Evolutionary conservation across 2,113 vertebrate genomes (phyloP), one percentile per base, ranked within the genome.

Genomic region (Rhinogobius similis): DNA sequence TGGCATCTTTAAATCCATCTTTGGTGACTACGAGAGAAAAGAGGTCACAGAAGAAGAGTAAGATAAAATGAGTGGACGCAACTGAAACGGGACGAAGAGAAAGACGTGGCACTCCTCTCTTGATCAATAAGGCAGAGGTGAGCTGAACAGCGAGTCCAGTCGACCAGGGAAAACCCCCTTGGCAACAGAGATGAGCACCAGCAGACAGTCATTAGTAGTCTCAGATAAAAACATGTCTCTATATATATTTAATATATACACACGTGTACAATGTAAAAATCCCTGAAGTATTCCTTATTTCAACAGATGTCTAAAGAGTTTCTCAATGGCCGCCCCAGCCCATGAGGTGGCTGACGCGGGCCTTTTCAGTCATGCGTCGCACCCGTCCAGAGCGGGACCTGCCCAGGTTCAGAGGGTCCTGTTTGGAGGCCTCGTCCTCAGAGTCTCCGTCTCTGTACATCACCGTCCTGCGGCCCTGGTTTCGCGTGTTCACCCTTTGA

Each of bases 311-410:
- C 27, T 79, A 82, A 81, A 81, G 80, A 84, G n/a, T 52, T 75
- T 46, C 46, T 97, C 93, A 99, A 90, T 98, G 97, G 86, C 96
- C 93, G 87, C 96, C 93, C 98, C 98, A 99, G 85, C 98, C 98
- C 98, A 99, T 99, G 58, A 99, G 95, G 90, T 99, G 98, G 91
- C 98, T 99, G 90, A 99, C 97, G 78, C 97, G 95, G 83, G 98
- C 98, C 89, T 98, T 97, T 91, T 99, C 98, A 9, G 98, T 99
- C 98, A 99, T 99, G 84, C 96, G 96, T 36, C 98, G 94, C 72
- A 99, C 95, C 87, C 98, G 94, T 87, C 98, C 98, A 64, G 97
- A 99, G 77, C 98, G 94, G 66, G 98, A 99, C 90, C 89, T 95
- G 83, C 98, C 98, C 82, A 99, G 94, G 92, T 98, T 99, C 83